phyloP scores from a whole-genome alignment of 35 echinoderm and acorn worm species.

The Anneissia japonica region DNA sequence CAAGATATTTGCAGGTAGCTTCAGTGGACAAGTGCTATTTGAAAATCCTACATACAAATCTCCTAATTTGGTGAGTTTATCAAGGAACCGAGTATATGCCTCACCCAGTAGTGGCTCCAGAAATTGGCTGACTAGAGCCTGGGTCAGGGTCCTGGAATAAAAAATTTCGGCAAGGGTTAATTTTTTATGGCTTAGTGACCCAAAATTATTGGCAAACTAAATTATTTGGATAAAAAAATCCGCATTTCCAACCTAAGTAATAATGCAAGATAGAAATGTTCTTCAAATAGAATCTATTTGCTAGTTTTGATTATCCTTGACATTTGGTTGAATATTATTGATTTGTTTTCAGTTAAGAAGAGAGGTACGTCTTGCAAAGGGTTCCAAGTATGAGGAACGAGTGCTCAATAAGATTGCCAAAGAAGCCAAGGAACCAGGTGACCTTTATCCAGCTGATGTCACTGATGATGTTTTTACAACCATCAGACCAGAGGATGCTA shows the following conservation, averaged over 20 bases:
- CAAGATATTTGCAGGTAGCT: conserved; percentile 83
- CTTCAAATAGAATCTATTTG: too few species aligned
- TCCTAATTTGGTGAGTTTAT: conserved; percentile 66
- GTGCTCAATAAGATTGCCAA: conserved; percentile 45
- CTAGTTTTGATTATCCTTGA: too few species aligned
- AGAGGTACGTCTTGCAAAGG: background rate
- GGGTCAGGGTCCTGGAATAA: too few species aligned
- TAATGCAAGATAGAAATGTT: background rate
- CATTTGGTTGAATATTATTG: too few species aligned
- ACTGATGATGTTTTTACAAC: conserved; percentile 90
- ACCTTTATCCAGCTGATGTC: conserved; percentile 49
- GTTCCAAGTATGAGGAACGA: conserved; percentile 44
- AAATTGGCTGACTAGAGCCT: background rate
- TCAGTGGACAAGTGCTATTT: conserved; percentile 80
- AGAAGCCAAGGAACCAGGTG: conserved; percentile 31
- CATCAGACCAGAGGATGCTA: conserved; percentile 81
- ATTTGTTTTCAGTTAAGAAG: conserved; percentile 27
- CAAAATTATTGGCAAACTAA: background rate
- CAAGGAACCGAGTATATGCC: background rate
- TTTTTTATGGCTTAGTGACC: background rate
- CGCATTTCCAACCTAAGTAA: background rate
- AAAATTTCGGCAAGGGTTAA: background rate
- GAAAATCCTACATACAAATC: conserved; percentile 87
- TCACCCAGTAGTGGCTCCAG: background rate
- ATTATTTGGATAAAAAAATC: background rate